These are phyloP conservation scores for Thamnophis elegans DNA, from an alignment of 2,797 vertebrate species.

Conservation along the genomic window DNA sequence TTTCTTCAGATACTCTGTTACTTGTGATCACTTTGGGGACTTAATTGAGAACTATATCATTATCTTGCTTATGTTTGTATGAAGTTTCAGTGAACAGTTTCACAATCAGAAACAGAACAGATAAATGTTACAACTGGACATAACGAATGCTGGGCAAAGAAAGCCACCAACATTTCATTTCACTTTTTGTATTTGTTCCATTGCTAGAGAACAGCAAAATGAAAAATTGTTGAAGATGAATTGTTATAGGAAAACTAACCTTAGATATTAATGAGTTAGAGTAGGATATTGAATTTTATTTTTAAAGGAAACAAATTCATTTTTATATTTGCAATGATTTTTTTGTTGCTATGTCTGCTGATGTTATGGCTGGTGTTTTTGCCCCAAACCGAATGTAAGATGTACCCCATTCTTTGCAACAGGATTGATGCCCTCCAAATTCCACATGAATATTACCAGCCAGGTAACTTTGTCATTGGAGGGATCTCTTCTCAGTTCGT, in stretches of 20 bases:
- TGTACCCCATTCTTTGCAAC: not conserved
- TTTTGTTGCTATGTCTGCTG: not conserved
- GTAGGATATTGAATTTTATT: not conserved
- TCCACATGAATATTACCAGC: slow-evolving; percentile 14
- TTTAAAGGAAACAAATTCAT: not conserved
- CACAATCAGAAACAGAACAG: not conserved
- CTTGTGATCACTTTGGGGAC: not conserved
- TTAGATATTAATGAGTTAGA: not conserved
- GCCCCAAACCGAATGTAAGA: not conserved
- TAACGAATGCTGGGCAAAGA: not conserved
- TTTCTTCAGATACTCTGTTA: not conserved
- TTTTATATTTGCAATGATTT: not conserved
- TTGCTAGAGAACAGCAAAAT: not conserved
- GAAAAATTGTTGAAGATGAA: not conserved
- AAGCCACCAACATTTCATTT: too few relatives aligned
- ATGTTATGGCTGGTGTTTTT: not conserved
- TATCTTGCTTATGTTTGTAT: not conserved
- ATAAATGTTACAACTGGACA: not conserved
- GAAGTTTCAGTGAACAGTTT: not conserved
- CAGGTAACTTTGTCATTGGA: not conserved
- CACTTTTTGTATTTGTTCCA: not conserved
- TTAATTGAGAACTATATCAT: not conserved
- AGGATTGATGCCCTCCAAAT: not conserved
- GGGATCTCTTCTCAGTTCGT: not conserved
- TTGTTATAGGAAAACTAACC: not conserved